Conservation (phyloP, 2,888 invertebrate species). For the Sarcophaga rosellei region DNA sequence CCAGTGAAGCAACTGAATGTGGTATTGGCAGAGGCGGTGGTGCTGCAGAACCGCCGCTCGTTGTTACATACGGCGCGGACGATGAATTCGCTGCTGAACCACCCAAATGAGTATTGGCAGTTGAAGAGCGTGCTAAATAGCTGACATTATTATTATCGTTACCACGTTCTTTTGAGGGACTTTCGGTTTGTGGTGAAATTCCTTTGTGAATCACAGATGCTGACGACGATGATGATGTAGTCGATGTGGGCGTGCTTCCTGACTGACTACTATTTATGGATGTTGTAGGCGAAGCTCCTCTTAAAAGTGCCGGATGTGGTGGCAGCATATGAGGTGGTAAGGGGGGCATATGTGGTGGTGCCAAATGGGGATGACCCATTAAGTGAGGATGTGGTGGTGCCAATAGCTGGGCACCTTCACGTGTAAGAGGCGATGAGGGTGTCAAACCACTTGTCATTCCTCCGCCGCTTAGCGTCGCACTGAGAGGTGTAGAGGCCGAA, state of each 20-base stretch:
- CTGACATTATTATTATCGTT: slow-evolving; percentile 89
- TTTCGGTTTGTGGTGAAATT: slow-evolving; percentile 90
- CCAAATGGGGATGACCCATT: slow-evolving; percentile 71
- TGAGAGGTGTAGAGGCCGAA: slow-evolving; percentile 50
- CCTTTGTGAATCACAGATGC: slow-evolving; percentile 83
- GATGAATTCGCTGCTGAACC: slow-evolving; percentile 31
- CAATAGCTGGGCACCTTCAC: slow-evolving; percentile 73
- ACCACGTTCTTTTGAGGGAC: slow-evolving; percentile 90
- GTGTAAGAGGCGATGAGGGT: slow-evolving; percentile 62
- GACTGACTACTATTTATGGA: slow-evolving; percentile 35
- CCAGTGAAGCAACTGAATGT: slow-evolving; percentile 64
- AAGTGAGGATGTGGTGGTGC: slow-evolving; percentile 74
- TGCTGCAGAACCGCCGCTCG: slow-evolving; percentile 31
- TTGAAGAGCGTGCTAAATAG: slow-evolving; percentile 68
- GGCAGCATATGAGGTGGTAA: slow-evolving; percentile 70
- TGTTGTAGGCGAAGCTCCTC: slow-evolving; percentile 80
- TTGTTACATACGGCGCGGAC: slow-evolving; percentile 51
- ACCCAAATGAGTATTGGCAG: slow-evolving; percentile 71
- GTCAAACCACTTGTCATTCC: slow-evolving; percentile 59
- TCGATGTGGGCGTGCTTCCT: slow-evolving; percentile 40
- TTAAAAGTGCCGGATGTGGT: slow-evolving; percentile 71
- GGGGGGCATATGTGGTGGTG: slow-evolving; percentile 67
- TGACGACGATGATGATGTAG: slow-evolving; percentile 76
- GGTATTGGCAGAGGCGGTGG: slow-evolving; percentile 57
- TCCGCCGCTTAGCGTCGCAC: slow-evolving; percentile 60